Evolutionary conservation across 2,797 vertebrate species (phyloP).

Genomic region (Lophius americanus): DNA sequence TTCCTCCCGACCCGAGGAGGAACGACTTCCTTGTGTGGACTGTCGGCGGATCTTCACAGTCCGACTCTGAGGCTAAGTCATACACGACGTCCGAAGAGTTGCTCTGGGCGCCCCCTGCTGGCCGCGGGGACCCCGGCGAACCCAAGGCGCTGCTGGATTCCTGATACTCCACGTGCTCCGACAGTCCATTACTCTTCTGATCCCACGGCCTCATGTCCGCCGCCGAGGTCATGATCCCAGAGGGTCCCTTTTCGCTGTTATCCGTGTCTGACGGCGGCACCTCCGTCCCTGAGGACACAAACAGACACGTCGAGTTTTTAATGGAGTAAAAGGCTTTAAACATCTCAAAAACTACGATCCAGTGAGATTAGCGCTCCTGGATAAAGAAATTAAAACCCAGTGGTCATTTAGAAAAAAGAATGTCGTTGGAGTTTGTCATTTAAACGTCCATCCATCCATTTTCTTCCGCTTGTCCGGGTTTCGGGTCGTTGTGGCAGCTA

Average conservation of each 20-base stretch:
- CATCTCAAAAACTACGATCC: background rate
- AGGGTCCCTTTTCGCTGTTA: constrained; percentile 31
- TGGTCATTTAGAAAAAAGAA: background rate
- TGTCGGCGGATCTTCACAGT: constrained; percentile 21
- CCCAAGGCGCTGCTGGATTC: constrained; percentile 1
- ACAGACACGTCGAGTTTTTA: no score
- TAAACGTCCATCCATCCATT: no score
- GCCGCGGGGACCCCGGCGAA: constrained; percentile 52
- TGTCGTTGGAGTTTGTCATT: no score
- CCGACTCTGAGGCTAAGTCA: constrained; percentile 41
- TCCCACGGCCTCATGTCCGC: constrained; percentile 44
- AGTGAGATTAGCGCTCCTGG: background rate
- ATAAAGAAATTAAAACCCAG: background rate
- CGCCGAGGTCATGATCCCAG: background rate
- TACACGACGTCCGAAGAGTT: constrained; percentile 29
- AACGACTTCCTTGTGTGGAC: constrained; percentile 17
- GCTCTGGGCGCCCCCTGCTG: constrained; percentile 1
- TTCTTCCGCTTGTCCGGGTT: no score
- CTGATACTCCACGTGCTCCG: background rate
- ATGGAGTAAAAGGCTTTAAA: no score
- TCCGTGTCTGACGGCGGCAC: constrained; percentile 10
- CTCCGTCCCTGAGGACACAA: constrained; percentile 46
- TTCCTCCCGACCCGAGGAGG: constrained; percentile 23
- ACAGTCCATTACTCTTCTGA: background rate
- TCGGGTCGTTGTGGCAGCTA: no score